phyloP scores from a whole-genome alignment of 1,140 invertebrate genomes.

The Apolygus lucorum region DNA sequence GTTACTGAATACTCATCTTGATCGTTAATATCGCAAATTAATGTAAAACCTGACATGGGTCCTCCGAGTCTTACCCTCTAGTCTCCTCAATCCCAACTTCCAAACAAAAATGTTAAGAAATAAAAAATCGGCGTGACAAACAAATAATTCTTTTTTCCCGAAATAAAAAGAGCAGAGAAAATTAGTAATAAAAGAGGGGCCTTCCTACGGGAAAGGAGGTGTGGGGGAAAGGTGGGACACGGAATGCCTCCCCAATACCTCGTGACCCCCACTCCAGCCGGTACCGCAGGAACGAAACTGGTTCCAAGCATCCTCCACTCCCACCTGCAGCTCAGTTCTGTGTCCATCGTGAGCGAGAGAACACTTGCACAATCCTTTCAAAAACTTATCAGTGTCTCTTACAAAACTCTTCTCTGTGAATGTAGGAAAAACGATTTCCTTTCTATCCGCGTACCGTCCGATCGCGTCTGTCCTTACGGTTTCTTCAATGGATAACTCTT shows the following conservation, averaged over 20 bases:
- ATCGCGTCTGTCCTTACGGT: not conserved
- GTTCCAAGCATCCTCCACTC: conserved; percentile 8
- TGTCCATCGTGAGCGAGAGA: conserved; percentile 3
- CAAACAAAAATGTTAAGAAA: too few relatives aligned
- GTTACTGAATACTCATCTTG: too few relatives aligned
- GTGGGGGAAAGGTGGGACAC: conserved; percentile 15
- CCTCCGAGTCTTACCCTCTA: too few relatives aligned
- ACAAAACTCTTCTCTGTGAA: not conserved
- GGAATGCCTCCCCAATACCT: conserved; percentile 13
- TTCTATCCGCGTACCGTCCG: not conserved
- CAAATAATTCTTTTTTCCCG: too few relatives aligned
- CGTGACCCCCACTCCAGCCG: not conserved
- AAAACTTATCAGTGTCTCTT: not conserved
- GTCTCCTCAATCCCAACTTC: too few relatives aligned
- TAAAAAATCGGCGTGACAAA: too few relatives aligned
- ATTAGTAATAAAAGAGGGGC: conserved; percentile 7
- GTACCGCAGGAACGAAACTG: conserved; percentile 9
- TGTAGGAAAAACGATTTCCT: too few relatives aligned
- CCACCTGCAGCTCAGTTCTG: conserved; percentile 11
- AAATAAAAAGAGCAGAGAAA: conserved; percentile 13
- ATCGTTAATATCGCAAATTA: too few relatives aligned
- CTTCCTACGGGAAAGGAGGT: not conserved
- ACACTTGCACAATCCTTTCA: not conserved
- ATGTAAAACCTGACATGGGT: too few relatives aligned
- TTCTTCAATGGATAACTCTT: not conserved